A percentile compares a stretch with the other conserved stretches of the same genome.
These are phyloP conservation scores for Temnothorax unifasciatus DNA, from an alignment of 2,888 invertebrate species.

Conservation along the genomic window DNA sequence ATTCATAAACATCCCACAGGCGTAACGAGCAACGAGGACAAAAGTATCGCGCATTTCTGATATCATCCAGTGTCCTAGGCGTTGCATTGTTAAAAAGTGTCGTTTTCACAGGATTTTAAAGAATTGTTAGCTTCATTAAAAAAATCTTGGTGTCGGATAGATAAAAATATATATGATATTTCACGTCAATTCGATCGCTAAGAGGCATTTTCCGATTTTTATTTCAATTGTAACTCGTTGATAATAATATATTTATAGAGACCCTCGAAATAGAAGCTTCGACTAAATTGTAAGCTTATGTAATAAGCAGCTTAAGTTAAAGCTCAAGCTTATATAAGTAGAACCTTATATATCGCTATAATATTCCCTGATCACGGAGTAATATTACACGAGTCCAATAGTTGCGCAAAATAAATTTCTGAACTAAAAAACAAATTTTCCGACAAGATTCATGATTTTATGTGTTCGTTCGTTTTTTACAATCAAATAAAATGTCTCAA, in stretches of 20 bases:
- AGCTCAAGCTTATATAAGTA: slow-evolving; percentile 37
- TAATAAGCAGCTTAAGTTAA: slow-evolving; percentile 47
- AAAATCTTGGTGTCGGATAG: too few relatives aligned
- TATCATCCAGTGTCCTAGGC: neutral
- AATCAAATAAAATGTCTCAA: neutral
- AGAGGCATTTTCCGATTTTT: neutral
- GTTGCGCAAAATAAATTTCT: neutral
- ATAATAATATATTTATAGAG: slow-evolving; percentile 23
- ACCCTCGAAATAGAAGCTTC: neutral
- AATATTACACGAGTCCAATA: neutral
- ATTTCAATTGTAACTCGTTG: slow-evolving; percentile 5
- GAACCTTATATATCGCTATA: slow-evolving; percentile 24
- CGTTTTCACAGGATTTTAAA: neutral
- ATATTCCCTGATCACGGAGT: neutral
- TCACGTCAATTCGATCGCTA: neutral
- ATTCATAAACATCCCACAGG: slow-evolving; percentile 40
- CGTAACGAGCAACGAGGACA: slow-evolving; percentile 12
- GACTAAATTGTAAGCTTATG: slow-evolving; percentile 19
- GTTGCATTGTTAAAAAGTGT: neutral
- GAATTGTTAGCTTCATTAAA: neutral
- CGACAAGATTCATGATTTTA: neutral
- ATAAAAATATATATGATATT: neutral
- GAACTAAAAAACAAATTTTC: neutral
- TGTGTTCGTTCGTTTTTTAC: neutral
- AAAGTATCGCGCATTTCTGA: slow-evolving; percentile 26